Evolutionary conservation across 2,888 invertebrate species (phyloP), one percentile per base, ranked within the genome.

Genomic region (Trichogramma evanescens): DNA sequence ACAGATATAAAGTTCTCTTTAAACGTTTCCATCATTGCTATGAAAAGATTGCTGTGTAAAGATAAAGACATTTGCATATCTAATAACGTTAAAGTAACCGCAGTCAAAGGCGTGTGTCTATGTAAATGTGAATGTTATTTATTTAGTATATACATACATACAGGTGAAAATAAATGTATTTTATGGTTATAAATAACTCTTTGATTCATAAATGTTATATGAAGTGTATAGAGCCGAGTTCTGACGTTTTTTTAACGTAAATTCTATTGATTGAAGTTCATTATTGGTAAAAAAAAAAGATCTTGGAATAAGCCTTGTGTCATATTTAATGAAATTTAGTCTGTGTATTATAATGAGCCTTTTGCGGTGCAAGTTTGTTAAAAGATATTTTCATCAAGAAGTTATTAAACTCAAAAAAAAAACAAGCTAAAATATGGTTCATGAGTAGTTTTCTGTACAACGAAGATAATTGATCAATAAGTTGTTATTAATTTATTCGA

Each of bases 31-130:
- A 56, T 59, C 61, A 57, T 61, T 61, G 59, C 54, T 59, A 55
- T 61, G 56, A 61, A 63, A 61, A 59, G 61, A 61, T 59, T 54
- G 61, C 61, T 61, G 49, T 63, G 58, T 63, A 63, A 63, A 63
- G 61, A 63, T 63, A 59, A 63, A 63, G 61, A 59, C 59, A 63
- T 63, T 63, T 63, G 45, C 63, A 61, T 61, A 57, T 54, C 50
- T 55, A 61, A 63, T 61, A 45, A 56, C 9, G 49, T 50, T 51
- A 51, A 44, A 57, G 54, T 62, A 48, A 54, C 13, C 46, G 54
- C 54, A 59, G 50, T 51, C 41, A 49, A 57, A 56, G 56, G 48
- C 54, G 53, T 50, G 7, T 10, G 46, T 42, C 26, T 49, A 48
- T 40, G 26, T 50, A 39, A 43, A 43, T 54, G 10, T 48, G 26